Base-by-base conservation (phyloP, 2,797 vertebrate species). In the Channa striata region DNA sequence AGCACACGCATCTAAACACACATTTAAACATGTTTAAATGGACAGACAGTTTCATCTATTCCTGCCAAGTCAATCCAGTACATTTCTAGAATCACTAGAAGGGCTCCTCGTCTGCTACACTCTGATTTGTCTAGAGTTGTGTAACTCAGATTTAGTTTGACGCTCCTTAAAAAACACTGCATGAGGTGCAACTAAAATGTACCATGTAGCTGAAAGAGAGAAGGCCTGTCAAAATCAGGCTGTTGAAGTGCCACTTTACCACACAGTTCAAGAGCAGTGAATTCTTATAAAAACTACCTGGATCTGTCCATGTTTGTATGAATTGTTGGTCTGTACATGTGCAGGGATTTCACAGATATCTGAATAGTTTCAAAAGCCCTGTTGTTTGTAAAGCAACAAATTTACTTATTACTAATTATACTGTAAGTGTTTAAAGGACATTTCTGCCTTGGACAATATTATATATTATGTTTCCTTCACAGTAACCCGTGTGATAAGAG, bases 401-500 rank as follows among this genome's bases (percentile, higher is more conserved):
- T n/a, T n/a, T n/a, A n/a, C n/a, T n/a, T n/a, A n/a, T n/a, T n/a
- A n/a, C n/a, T n/a, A 30, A 30, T 30, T 30, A 30, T 30, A 30
- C 25, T 2, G 25, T 30, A 30, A 3, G n/a, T n/a, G 57, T 51
- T 40, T 23, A 25, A 0, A 11, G 17, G 0, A 17, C 16, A 21
- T 13, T 8, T 21, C 40, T 46, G 6, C 19, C 2, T 23, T 43
- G 7, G 11, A 3, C 48, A 12, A 51, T 19, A 2, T 49, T 14
- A n/a, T n/a, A n/a, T n/a, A 59, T 53, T 80, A 6, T 68, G 16
- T 59, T 82, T 7, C 8, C 19, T 77, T 70, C 39, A 25, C 87
- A 95, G 94, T 95, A 56, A 93, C 92, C 1, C 93, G 95, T 17
- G 88, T 95, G 1, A 91, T 96, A 19, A 94, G 96, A 14, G 97